Evolutionary conservation across 2,888 invertebrate genomes (phyloP), one percentile per base, ranked within the genome.

Genomic region (Spisula subtruncata): DNA sequence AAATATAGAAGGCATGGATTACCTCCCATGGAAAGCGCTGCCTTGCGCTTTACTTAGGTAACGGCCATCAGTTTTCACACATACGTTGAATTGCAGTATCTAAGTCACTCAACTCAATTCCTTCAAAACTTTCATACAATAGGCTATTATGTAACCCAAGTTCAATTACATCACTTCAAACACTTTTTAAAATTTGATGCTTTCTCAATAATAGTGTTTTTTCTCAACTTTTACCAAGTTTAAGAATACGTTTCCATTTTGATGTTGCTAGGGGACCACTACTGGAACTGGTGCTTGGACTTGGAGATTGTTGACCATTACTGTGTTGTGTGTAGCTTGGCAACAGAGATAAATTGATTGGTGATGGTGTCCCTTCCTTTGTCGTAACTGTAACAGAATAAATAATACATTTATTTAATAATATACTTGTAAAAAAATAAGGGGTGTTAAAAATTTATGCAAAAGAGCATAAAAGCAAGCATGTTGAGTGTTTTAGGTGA

Each of bases 171-270:
- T 20, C 25, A 60, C 14, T 20, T 25, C 12, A 60, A 0, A n/a
- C 14, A 60, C 60, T 60, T 20, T n/a, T n/a, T n/a, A n/a, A n/a
- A 4, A 25, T 60, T 60, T 60, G 1, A 20, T 6, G 18, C 60
- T 60, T 20, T 60, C 5, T 60, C n/a, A n/a, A 60, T 20, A n/a
- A n/a, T 25, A 51, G 25, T 25, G n/a, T n/a, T n/a, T n/a, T 66
- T 66, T 41, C 8, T 66, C 60, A 87, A 41, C 71, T 83, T 48
- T 92, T 92, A 5, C 92, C 92, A 0, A 92, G 66, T 81, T 92
- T 92, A 25, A 92, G 84, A 18, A 92, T 90, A 25, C 90, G 85
- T 83, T 92, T 92, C 92, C 92, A 92, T 71, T 89, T 92, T n/a
- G 89, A 90, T 1, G 89, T 91, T 10, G 89, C 88, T 14, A 89